Base-by-base conservation (phyloP, 2,888 invertebrate species). In the Villa cingulata region DNA sequence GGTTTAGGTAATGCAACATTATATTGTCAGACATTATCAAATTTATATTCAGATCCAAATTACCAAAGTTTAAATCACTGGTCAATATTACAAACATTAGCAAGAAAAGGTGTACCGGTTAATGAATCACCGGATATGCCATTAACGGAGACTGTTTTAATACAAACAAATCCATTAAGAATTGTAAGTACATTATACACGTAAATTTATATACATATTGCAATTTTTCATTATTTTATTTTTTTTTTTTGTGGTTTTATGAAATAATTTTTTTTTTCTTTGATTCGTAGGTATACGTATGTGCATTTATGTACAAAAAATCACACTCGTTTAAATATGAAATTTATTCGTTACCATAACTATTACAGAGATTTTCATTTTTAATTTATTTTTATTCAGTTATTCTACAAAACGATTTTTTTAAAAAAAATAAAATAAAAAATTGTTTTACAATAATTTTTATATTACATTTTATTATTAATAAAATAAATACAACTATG, bases 1-100 rank as follows among this genome's bases (percentile, higher is more conserved):
- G 82, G 86, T 46, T 74, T 96, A 65, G 90, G 92, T 59, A 92
- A 86, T 73, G 92, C 92, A 57, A 92, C 94, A 70, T 77, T 95
- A 54, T 95, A 94, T 74, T 94, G 94, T 72, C 76, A 87, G 69
- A 91, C 94, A 50, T 74, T 95, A 68, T 86, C 88, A 59, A 91
- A 91, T 75, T 86, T 95, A 73, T 95, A 94, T 73, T 88, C 90
- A 54, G 94, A 95, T 74, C 92, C 91, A 52, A 91, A 91, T 73
- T 92, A 90, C 74, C 87, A 90, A 77, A 90, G 86, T 72, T 80
- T 92, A 61, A 94, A 91, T 74, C 94, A 95, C 72, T 86, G 86
- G 82, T 86, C 90, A 66, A 90, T 95, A 64, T 78, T 95, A 63
- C 92, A 94, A 75, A 89, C 90, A 48, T 74, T 96, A 62, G 81